phyloP scores from a whole-genome alignment of 2,113 vertebrate genomes.

The Electrona antarctica region DNA sequence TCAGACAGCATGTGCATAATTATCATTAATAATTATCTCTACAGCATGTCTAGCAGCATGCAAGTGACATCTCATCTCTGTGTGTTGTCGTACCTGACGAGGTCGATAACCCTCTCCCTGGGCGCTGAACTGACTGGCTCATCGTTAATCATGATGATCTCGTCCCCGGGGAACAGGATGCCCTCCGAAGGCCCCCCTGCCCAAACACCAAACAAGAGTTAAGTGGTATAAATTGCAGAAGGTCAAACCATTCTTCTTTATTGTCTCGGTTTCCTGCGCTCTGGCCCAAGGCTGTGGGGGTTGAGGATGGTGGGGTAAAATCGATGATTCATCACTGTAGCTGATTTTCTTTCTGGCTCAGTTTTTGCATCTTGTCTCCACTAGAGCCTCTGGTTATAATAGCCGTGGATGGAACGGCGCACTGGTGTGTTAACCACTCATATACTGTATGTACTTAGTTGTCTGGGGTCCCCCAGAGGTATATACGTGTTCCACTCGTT shows the following conservation, averaged over 20 bases:
- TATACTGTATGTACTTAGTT: too few relatives aligned
- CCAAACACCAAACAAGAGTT: slow-evolving; percentile 45
- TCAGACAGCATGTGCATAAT: slow-evolving; percentile 5
- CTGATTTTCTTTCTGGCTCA: not conserved
- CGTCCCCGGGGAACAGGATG: slow-evolving; percentile 94
- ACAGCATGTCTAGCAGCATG: slow-evolving; percentile 22
- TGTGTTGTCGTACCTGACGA: slow-evolving; percentile 89
- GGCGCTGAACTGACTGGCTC: slow-evolving; percentile 93
- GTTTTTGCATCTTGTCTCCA: slow-evolving; percentile 40
- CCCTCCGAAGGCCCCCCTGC: slow-evolving; percentile 96
- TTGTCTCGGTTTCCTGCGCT: slow-evolving; percentile 21
- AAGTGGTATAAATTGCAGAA: slow-evolving; percentile 26
- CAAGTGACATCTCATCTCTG: slow-evolving; percentile 23
- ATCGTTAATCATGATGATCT: slow-evolving; percentile 99
- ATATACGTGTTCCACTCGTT: too few relatives aligned
- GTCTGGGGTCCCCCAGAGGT: too few relatives aligned
- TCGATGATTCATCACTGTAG: slow-evolving; percentile 51
- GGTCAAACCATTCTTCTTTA: slow-evolving; percentile 17
- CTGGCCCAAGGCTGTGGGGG: slow-evolving; percentile 38
- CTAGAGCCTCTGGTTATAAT: slow-evolving; percentile 20
- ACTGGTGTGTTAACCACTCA: slow-evolving; percentile 21
- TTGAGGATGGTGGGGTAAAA: slow-evolving; percentile 35
- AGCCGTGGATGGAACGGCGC: slow-evolving; percentile 38
- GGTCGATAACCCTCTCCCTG: slow-evolving; percentile 96
- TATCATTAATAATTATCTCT: not conserved